Evolutionary conservation across 2,888 invertebrate species (phyloP).

Genomic region (Orgyia antiqua): DNA sequence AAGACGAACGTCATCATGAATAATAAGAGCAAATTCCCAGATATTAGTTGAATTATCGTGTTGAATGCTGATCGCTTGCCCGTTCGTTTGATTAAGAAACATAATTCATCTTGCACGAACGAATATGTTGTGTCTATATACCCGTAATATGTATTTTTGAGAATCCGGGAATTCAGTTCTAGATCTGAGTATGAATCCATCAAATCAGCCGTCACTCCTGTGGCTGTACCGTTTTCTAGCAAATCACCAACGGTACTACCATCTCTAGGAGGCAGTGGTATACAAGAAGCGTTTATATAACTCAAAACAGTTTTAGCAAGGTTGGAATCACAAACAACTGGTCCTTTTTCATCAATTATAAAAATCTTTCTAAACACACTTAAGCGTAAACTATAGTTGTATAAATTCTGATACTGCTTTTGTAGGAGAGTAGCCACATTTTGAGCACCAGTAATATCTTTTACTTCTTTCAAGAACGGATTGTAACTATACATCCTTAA

Average conservation of each 20-base stretch:
- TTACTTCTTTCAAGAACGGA: conserved; percentile 60
- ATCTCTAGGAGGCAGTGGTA: conserved; percentile 54
- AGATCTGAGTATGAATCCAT: conserved; percentile 73
- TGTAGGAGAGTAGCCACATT: conserved; percentile 42
- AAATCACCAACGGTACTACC: conserved; percentile 61
- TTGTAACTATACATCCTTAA: conserved; percentile 72
- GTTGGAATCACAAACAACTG: conserved; percentile 46
- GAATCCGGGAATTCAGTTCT: conserved; percentile 72
- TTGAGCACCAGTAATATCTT: conserved; percentile 53
- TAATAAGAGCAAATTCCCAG: conserved; percentile 40
- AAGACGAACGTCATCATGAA: conserved; percentile 43
- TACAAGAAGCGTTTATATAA: conserved; percentile 58
- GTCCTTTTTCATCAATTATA: conserved; percentile 42
- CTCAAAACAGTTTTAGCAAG: conserved; percentile 48
- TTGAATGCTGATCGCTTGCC: conserved; percentile 66
- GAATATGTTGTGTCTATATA: conserved; percentile 74
- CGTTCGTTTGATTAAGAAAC: conserved; percentile 74
- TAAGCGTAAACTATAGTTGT: conserved; percentile 46
- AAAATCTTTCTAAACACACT: conserved; percentile 59
- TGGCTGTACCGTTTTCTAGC: conserved; percentile 59
- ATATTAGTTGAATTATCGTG: conserved; percentile 53
- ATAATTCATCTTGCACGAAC: conserved; percentile 72
- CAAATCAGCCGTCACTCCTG: conserved; percentile 64
- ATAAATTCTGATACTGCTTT: conserved; percentile 50
- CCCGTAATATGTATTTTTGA: conserved; percentile 66